Percentiles rank a stretch among this genome's conserved stretches.
Conservation (phyloP, 2,888 invertebrate genomes). For the Heliconius ethilla region DNA sequence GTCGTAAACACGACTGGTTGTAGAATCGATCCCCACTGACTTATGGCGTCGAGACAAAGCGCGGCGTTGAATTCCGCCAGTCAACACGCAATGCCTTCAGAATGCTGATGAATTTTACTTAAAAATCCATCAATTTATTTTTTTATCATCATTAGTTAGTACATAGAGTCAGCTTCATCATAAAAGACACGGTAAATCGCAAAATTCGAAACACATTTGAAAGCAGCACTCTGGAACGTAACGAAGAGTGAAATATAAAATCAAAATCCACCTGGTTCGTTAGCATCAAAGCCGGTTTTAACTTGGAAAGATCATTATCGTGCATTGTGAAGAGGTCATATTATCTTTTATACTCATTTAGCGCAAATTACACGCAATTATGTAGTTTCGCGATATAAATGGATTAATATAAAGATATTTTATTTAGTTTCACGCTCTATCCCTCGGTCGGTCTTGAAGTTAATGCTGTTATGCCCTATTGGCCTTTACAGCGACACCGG, state of each 20-base stretch:
- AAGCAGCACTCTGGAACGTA: conserved; percentile 21
- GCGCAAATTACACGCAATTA: conserved; percentile 3
- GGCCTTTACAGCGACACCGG: too few species aligned
- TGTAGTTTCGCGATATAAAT: background rate
- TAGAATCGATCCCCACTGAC: too few species aligned
- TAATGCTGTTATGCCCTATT: too few species aligned
- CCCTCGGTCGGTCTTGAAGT: too few species aligned
- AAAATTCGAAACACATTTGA: conserved; percentile 21
- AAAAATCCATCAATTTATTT: background rate
- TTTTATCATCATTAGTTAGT: background rate
- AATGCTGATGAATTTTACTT: too few species aligned
- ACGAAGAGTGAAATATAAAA: conserved; percentile 29
- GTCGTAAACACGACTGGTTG: too few species aligned
- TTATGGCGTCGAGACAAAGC: too few species aligned
- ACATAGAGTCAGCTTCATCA: background rate
- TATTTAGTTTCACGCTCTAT: too few species aligned
- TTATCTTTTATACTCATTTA: conserved; percentile 16
- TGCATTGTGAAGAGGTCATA: conserved; percentile 31
- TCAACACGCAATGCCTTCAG: too few species aligned
- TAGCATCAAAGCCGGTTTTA: conserved; percentile 33
- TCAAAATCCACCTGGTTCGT: conserved; percentile 38
- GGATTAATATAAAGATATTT: background rate
- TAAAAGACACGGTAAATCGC: background rate
- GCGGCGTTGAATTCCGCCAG: too few species aligned
- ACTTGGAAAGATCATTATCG: conserved; percentile 34